Evolutionary conservation across 2,888 invertebrate genomes (phyloP).

Genomic region (Macrophya alboannulata): DNA sequence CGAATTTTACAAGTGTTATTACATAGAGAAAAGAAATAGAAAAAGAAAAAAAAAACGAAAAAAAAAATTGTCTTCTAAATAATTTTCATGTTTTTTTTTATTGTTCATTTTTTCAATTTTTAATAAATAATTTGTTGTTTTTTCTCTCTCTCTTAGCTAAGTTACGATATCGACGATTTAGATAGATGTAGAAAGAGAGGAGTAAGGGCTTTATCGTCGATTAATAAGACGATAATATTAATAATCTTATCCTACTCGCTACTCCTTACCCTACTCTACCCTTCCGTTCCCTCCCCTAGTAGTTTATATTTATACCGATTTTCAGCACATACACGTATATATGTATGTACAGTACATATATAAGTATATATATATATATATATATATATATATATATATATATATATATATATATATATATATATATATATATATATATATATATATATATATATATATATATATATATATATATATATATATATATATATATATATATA

Average conservation of each 20-base stretch:
- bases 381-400: too few species aligned
- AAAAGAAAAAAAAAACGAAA: not conserved
- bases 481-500: not conserved
- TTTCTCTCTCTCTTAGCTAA: conserved; percentile 60
- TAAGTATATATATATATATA: too few species aligned
- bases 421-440: conserved; percentile 14
- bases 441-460: not conserved
- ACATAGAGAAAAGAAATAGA: not conserved
- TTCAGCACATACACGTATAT: conserved; percentile 69
- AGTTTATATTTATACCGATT: conserved; percentile 77
- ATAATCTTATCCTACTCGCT: not conserved
- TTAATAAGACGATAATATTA: conserved; percentile 66
- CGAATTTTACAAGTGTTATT: not conserved
- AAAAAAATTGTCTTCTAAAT: conserved; percentile 74
- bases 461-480: too few species aligned
- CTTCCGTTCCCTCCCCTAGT: conserved; percentile 64
- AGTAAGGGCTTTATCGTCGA: conserved; percentile 16
- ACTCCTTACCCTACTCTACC: not conserved
- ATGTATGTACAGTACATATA: not conserved
- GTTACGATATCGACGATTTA: conserved; percentile 68
- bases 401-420: too few species aligned
- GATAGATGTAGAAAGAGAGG: not conserved
- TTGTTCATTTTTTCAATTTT: not conserved
- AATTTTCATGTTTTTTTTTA: not conserved
- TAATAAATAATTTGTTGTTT: not conserved